Base-by-base conservation (phyloP, 1,140 invertebrate species). In the Drosophila kohkoa region DNA sequence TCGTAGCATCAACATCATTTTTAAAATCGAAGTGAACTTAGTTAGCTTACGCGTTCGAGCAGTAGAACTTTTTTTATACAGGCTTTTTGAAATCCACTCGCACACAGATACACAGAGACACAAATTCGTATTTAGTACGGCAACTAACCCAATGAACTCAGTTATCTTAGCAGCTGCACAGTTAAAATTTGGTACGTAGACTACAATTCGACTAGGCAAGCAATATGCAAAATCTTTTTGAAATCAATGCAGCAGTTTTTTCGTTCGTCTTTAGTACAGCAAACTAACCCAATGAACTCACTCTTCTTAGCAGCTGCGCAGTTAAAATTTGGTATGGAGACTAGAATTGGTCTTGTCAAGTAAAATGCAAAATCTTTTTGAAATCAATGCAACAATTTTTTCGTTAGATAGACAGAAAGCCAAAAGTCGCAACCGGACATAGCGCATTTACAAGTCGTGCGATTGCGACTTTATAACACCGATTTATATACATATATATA, bases 401-500 rank as follows among this genome's bases (percentile, higher is more conserved):
- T 25, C 20, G 32, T 32, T 55, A 68, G 54, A 49, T 30, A 57
- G 10, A 57, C 30, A 51, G 16, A 32, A 32, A 46, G 30, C 5
- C 32, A 8, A 25, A 25, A 38, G 11, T 25, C 5, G 16, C 28
- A n/a, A 64, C 32, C 49, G 20, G 15, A 25, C n/a, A 65, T 13
- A 8, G 60, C 51, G 60, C 43, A 65, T 73, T 58, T 67, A 45
- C 32, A 43, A 66, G 35, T 58, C 45, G 65, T 48, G 25, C 20
- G 49, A 52, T 52, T 28, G 30, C 51, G 51, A 54, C 51, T 48
- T 32, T 46, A 30, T 46, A 45, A 74, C 65, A 62, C 66, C 57
- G 57, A 74, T 62, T 43, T 69, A 20, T 52, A 60, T 52, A 60
- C 20, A 74, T 62, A 32, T 69, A 20, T 52, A 60, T 52, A 60